A percentile compares a stretch with the other conserved stretches of the same genome.
These are phyloP conservation scores for Pachypsylla venusta DNA, from an alignment of 1,140 invertebrate species.

Conservation along the genomic window DNA sequence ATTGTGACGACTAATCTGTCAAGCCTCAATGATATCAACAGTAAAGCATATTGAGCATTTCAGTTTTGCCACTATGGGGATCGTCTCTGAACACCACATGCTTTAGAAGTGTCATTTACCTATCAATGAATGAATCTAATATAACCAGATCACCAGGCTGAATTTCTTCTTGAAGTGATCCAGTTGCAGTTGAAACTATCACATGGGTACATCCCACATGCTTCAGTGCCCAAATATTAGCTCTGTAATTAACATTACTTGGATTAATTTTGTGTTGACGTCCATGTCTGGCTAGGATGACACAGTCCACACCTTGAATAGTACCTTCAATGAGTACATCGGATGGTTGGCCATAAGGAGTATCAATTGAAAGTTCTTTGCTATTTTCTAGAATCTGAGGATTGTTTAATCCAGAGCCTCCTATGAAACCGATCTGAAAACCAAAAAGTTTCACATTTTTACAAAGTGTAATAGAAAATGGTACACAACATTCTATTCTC, in stretches of 20 bases:
- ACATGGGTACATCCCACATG: conserved; percentile 79
- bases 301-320: conserved; percentile 61
- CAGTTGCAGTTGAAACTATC: conserved; percentile 79
- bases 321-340: conserved; percentile 60
- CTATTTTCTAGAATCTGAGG: conserved; percentile 61
- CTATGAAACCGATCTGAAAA: conserved; percentile 82
- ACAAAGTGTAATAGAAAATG: no score
- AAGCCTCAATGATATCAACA: no score
- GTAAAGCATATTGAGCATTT: no score
- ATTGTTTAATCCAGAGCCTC: conserved; percentile 82
- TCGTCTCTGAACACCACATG: no score
- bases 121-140: conserved; percentile 88
- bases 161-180: conserved; percentile 78
- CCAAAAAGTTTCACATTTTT: no score
- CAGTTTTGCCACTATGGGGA: no score
- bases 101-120: no score
- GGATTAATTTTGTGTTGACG: conserved; percentile 67
- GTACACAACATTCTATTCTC: no score
- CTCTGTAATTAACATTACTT: conserved; percentile 81
- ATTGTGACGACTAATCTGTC: no score
- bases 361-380: conserved; percentile 45
- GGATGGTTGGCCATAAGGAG: conserved; percentile 76
- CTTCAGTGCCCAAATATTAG: conserved; percentile 90
- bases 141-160: conserved; percentile 78
- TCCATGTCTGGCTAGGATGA: conserved; percentile 79